Conservation (phyloP, 2,113 vertebrate genomes). For the Oreocharis arfaki region DNA sequence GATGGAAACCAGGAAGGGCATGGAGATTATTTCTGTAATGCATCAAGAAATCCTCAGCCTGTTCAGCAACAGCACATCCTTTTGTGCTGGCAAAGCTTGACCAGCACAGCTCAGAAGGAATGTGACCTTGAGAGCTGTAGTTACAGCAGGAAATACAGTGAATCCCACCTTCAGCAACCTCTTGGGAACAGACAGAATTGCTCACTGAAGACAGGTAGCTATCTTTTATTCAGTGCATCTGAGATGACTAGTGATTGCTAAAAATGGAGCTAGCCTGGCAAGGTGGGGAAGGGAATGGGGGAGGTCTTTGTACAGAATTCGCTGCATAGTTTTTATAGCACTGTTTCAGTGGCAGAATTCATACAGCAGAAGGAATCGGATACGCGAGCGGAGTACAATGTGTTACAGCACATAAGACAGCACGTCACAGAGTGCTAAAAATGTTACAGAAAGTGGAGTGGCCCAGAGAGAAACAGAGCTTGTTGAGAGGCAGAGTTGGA, state of each 20-base stretch:
- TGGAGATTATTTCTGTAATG: background rate
- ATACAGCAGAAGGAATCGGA: constrained; percentile 2
- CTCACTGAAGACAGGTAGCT: background rate
- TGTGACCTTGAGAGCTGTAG: background rate
- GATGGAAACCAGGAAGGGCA: background rate
- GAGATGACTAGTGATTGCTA: constrained; percentile 17
- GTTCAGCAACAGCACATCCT: background rate
- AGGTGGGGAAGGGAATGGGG: background rate
- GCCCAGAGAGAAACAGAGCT: background rate
- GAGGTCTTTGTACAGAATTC: background rate
- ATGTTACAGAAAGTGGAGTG: background rate
- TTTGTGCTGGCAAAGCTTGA: background rate
- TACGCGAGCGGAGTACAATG: background rate
- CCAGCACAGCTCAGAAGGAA: background rate
- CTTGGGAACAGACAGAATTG: background rate
- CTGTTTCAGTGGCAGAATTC: constrained; percentile 17
- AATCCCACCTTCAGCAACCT: background rate
- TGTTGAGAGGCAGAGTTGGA: background rate
- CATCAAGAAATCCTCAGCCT: background rate
- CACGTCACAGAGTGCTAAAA: constrained; percentile 30
- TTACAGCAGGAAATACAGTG: background rate
- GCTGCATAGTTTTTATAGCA: constrained; percentile 5
- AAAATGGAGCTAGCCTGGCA: background rate
- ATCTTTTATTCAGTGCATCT: background rate
- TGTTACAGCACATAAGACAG: constrained; percentile 22